Percentiles rank a stretch among this genome's conserved stretches.
phyloP scores from a whole-genome alignment of 2,113 vertebrate species.

The human (Homo sapiens) region DNA sequence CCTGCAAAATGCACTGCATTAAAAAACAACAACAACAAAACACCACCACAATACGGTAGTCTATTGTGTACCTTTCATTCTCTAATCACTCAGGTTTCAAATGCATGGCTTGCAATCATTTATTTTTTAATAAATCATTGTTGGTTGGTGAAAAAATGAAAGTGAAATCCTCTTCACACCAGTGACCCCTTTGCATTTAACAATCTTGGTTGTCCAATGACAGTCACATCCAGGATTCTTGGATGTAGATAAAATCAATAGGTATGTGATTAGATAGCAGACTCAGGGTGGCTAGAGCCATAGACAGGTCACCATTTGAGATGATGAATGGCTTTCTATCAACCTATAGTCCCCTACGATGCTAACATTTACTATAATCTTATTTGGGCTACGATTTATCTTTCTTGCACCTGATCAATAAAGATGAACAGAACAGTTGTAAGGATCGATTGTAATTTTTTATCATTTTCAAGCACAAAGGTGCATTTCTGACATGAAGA shows the following conservation, averaged over 20 bases:
- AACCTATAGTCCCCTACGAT: conserved; percentile 73
- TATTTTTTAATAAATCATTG: conserved; percentile 81
- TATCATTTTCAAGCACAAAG: conserved; percentile 85
- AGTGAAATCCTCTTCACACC: conserved; percentile 79
- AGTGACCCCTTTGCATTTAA: conserved; percentile 68
- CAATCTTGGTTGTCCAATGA: conserved; percentile 77
- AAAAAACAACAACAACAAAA: neutral
- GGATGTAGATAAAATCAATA: conserved; percentile 81
- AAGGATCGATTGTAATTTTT: conserved; percentile 90
- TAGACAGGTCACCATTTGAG: conserved; percentile 78
- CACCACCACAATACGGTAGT: neutral
- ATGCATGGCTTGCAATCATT: conserved; percentile 51
- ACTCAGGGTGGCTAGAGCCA: conserved; percentile 35
- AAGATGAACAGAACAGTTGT: conserved; percentile 90
- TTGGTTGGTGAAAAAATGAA: conserved; percentile 72
- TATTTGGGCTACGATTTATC: conserved; percentile 88
- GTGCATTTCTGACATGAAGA: conserved; percentile 85
- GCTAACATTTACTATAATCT: conserved; percentile 85
- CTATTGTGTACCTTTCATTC: neutral
- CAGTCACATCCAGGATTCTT: conserved; percentile 72
- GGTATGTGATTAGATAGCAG: conserved; percentile 80
- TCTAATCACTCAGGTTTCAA: conserved; percentile 46
- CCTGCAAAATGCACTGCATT: neutral
- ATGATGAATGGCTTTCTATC: conserved; percentile 87
- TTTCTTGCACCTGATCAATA: conserved; percentile 89